Evolutionary conservation across 2,888 invertebrate genomes (phyloP), one percentile per base, ranked within the genome.

Genomic region (Xestobium rufovillosum): DNA sequence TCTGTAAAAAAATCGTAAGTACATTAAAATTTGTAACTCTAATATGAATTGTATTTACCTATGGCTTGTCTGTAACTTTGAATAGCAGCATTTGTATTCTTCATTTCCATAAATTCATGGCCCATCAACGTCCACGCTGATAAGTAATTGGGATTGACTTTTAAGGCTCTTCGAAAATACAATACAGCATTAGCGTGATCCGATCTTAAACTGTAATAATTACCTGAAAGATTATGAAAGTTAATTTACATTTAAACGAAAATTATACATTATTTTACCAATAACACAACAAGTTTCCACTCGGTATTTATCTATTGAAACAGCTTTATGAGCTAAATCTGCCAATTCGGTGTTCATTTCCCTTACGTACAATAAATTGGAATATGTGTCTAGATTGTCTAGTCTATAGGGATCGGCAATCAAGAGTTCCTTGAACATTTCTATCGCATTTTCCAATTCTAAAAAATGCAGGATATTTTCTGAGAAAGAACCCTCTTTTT

Each of bases 61-160:
- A 96, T 88, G 29, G 97, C 97, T 65, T 92, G 90, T 53, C 96
- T 74, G 61, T 98, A 98, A 55, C 96, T 91, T 59, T 95, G 91
- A 59, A 97, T 95, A n/a, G 97, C 97, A 10, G 95, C 96, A 66
- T 91, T 90, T 0, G 92, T 90, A 64, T 97, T 97, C 65, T 97
- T 97, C 67, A 97, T 77, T 68, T 98, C 97, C 83, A 98, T 92
- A 64, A 89, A 97, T 65, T 98, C 97, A 61, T 98, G 98, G 0
- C 98, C 98, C 80, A 98, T 90, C 27, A 98, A 71, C 2, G 95
- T 96, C 96, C 96, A 98, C 0, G 94, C 96, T 0, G 92, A 88
- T 31, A 94, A 68, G 64, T 95, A 95, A 55, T 88, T 84, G 0
- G 95, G 94, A 69, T 95, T 94, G 3, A 97, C 68, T 61, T 90